phyloP scores from a whole-genome alignment of 2,888 invertebrate genomes.

The Zeuzera pyrina region DNA sequence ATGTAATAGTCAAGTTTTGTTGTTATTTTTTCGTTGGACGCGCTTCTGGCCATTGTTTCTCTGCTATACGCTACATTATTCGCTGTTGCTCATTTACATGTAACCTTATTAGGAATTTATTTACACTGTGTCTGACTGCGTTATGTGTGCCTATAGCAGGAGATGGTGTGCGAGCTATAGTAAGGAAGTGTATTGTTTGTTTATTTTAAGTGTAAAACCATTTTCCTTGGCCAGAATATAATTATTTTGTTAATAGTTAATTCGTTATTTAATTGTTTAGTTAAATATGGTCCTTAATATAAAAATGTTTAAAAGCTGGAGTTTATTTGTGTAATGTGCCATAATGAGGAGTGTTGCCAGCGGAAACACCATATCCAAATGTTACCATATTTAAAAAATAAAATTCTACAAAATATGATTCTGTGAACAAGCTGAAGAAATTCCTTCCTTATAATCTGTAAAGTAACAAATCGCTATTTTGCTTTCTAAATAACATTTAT shows the following conservation, averaged over 20 bases:
- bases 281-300: slow-evolving; percentile 62
- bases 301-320: slow-evolving; percentile 50
- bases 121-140: no score
- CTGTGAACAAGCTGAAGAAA: slow-evolving; percentile 34
- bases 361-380: slow-evolving; percentile 61
- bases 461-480: slow-evolving; percentile 54
- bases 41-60: no score
- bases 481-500: slow-evolving; percentile 53
- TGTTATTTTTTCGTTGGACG: no score
- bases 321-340: slow-evolving; percentile 55
- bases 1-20: no score
- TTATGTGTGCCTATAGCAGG: no score
- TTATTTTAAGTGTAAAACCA: slow-evolving; percentile 16
- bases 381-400: slow-evolving; percentile 56
- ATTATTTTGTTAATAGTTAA: slow-evolving; percentile 16
- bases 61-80: no score
- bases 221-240: slow-evolving; percentile 2
- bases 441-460: slow-evolving; percentile 49
- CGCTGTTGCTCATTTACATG: no score
- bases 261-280: slow-evolving; percentile 28
- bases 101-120: no score
- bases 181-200: no score
- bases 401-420: slow-evolving; percentile 22
- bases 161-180: no score
- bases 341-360: slow-evolving; percentile 60